Evolutionary conservation across 2,888 invertebrate genomes (phyloP).

Genomic region (Caenorhabditis sp.): DNA sequence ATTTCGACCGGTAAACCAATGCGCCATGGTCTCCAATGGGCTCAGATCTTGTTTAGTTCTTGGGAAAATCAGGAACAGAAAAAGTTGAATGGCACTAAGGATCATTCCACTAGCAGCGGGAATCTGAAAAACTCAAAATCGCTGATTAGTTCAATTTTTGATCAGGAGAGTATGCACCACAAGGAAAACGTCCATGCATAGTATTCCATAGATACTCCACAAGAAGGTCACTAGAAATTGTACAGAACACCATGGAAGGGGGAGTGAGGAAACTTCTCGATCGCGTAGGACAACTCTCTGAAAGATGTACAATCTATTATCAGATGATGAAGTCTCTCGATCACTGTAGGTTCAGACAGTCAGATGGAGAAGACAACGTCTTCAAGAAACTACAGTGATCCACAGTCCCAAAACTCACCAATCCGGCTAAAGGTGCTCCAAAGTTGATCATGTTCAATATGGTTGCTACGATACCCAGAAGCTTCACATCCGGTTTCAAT

Average conservation of each 20-base stretch:
- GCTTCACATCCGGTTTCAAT: conserved; percentile 84
- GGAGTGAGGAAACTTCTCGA: conserved; percentile 91
- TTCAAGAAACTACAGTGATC: too few species aligned
- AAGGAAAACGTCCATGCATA: conserved; percentile 89
- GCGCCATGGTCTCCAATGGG: conserved; percentile 1
- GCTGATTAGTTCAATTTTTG: background rate
- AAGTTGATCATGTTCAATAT: conserved; percentile 89
- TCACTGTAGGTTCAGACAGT: too few species aligned
- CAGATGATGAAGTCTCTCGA: too few species aligned
- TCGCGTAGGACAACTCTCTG: conserved; percentile 90
- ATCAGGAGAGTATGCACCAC: conserved; percentile 85
- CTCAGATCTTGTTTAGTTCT: conserved; percentile 1
- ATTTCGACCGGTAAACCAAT: background rate
- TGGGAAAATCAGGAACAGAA: conserved; percentile 90
- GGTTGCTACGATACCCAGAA: conserved; percentile 87
- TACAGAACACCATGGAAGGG: conserved; percentile 91
- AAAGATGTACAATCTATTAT: conserved; percentile 65
- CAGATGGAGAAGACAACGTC: too few species aligned
- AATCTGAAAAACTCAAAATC: conserved; percentile 86
- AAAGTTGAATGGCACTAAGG: conserved; percentile 88
- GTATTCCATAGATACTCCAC: conserved; percentile 90
- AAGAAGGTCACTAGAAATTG: conserved; percentile 90
- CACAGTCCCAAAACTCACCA: conserved; percentile 85
- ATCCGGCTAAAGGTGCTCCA: conserved; percentile 90
- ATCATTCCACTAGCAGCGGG: conserved; percentile 90